These are phyloP conservation scores for Montipora foliosa DNA, from an alignment of 64 coral and sea anemone species.

Conservation along the genomic window DNA sequence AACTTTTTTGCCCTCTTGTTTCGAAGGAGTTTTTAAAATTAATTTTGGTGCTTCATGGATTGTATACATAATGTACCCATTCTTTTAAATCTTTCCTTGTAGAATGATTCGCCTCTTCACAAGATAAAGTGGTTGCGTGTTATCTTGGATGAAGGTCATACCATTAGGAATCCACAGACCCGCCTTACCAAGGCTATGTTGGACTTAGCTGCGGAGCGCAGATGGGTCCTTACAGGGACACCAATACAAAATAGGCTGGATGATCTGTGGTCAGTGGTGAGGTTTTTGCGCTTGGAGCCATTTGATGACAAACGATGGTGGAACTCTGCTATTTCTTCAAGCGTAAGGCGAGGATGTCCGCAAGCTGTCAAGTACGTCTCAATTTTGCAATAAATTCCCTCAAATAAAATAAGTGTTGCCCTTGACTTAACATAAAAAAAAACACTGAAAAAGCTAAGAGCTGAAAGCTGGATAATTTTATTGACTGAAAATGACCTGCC, in stretches of 20 bases:
- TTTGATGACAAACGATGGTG: conserved; percentile 84
- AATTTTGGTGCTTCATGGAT: neutral
- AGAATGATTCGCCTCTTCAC: conserved; percentile 71
- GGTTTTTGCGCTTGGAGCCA: conserved; percentile 74
- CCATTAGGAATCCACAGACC: conserved; percentile 62
- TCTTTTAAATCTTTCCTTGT: neutral
- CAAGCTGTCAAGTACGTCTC: conserved; percentile 49
- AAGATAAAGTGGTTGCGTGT: conserved; percentile 74
- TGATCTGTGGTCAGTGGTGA: conserved; percentile 73
- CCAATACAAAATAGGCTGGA: conserved; percentile 91
- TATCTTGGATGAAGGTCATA: conserved; percentile 72
- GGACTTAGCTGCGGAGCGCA: conserved; percentile 34
- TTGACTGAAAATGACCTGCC: too few species aligned
- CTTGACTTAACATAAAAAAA: neutral
- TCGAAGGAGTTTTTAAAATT: too few species aligned
- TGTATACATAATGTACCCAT: neutral
- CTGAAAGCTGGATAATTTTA: too few species aligned
- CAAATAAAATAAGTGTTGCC: neutral
- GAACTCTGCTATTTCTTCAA: conserved; percentile 55
- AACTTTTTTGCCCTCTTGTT: too few species aligned
- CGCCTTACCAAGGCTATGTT: conserved; percentile 49
- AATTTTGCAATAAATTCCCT: too few species aligned
- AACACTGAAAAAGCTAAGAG: too few species aligned
- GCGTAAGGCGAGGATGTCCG: conserved; percentile 58
- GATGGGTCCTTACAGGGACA: conserved; percentile 84